Conservation (phyloP, 2,797 vertebrate species). For the Dromococcyx pavoninus region DNA sequence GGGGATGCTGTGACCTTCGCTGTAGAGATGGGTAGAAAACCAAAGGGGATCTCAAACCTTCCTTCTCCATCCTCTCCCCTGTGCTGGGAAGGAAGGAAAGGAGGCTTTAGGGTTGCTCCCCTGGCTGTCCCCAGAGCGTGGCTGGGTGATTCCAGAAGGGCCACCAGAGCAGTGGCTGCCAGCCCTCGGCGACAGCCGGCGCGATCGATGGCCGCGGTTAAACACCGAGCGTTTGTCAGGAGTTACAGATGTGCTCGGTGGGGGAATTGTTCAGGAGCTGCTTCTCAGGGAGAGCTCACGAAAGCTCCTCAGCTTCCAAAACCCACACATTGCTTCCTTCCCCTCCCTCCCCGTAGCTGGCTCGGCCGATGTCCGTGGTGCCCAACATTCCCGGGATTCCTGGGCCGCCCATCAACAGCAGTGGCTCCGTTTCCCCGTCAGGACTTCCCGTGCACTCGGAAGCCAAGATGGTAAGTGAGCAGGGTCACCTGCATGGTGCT, state of each 20-base stretch:
- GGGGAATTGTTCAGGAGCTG: neutral
- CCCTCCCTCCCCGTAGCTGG: conserved; percentile 85
- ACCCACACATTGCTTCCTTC: neutral
- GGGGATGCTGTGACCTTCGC: no score
- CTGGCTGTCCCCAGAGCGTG: neutral
- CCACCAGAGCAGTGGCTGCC: neutral
- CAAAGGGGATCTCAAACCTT: neutral
- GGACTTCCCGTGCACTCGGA: conserved; percentile 89
- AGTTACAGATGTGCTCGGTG: neutral
- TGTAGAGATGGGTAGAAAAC: neutral
- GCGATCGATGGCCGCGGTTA: fast-evolving
- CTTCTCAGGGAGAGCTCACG: neutral
- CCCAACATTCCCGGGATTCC: conserved; percentile 98
- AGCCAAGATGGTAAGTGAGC: conserved; percentile 92
- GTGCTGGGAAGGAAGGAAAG: no score
- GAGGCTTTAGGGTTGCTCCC: neutral
- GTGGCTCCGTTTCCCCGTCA: conserved; percentile 89
- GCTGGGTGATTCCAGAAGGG: neutral
- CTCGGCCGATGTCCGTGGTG: conserved; percentile 91
- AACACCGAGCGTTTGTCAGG: neutral
- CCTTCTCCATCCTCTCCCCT: neutral
- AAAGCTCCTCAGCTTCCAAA: neutral
- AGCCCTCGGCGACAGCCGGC: neutral
- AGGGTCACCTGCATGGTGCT: neutral
- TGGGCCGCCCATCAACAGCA: conserved; percentile 90